Conservation (phyloP, 2,888 invertebrate genomes). For the Platycheirus rosarum region DNA sequence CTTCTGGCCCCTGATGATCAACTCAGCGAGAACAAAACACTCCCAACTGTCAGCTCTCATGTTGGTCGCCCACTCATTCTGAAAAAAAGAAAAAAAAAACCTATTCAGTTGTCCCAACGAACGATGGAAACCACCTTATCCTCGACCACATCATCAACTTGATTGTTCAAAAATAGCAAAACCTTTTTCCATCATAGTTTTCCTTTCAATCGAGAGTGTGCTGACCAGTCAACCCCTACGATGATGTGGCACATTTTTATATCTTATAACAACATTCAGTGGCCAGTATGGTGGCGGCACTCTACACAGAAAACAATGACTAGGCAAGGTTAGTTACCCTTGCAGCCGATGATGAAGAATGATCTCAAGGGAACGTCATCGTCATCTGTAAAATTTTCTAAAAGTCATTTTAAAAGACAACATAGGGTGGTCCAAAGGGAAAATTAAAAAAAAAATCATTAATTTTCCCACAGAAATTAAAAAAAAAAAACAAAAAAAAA, state of each 20-base stretch:
- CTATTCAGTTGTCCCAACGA: conserved; percentile 41
- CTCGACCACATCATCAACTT: conserved; percentile 23
- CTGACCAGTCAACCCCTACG: conserved; percentile 40
- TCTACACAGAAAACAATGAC: conserved; percentile 51
- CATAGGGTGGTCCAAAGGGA: conserved; percentile 50
- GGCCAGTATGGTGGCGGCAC: conserved; percentile 36
- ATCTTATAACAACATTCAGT: background rate
- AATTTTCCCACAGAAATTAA: conserved; percentile 31
- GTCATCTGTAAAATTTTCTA: conserved; percentile 29
- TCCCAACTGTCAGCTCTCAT: conserved; percentile 42
- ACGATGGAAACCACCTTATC: conserved; percentile 38
- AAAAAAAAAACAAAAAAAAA: conserved; percentile 3
- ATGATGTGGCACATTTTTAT: conserved; percentile 62
- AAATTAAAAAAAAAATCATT: conserved; percentile 6
- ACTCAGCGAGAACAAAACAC: conserved; percentile 11
- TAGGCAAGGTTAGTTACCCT: conserved; percentile 33
- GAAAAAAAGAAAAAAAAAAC: no score
- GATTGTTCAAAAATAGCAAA: background rate
- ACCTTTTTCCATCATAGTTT: conserved; percentile 5
- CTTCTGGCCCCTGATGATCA: conserved; percentile 1
- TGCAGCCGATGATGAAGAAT: conserved; percentile 20
- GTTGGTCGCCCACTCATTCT: conserved; percentile 41
- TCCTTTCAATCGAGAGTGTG: conserved; percentile 14
- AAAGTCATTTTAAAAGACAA: conserved; percentile 49
- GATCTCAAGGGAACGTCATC: conserved; percentile 31